Conservation (phyloP, 2,113 vertebrate genomes). For the Campylomormyrus tamandua region DNA sequence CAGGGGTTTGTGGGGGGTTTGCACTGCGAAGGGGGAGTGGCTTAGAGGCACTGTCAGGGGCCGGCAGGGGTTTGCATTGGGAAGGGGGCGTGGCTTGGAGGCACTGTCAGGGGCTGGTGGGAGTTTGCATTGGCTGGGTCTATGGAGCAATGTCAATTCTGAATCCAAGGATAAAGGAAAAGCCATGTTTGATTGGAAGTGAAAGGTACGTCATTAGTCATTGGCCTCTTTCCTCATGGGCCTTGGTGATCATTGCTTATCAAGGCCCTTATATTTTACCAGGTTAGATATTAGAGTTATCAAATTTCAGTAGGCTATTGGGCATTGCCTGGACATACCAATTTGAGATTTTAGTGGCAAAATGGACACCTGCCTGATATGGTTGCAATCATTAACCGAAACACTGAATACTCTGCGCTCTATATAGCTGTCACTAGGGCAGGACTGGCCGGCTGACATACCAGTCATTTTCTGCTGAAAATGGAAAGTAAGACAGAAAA, state of each 20-base stretch:
- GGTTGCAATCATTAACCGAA: background rate
- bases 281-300: background rate
- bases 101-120: background rate
- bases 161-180: background rate
- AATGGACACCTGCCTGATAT: background rate
- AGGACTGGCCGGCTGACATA: background rate
- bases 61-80: accelerated
- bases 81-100: background rate
- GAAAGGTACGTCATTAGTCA: background rate
- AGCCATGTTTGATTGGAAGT: background rate
- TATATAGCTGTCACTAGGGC: background rate
- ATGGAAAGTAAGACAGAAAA: background rate
- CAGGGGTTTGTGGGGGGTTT: background rate
- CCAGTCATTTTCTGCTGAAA: background rate
- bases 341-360: background rate
- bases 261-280: background rate
- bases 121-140: background rate
- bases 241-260: background rate
- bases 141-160: background rate
- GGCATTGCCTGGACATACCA: background rate
- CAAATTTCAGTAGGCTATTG: background rate
- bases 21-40: too few species aligned
- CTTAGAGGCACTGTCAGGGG: too few species aligned
- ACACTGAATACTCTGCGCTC: background rate
- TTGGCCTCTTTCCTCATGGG: background rate